phyloP scores from a whole-genome alignment of 1,140 invertebrate genomes.

The Tetranychus urticae region DNA sequence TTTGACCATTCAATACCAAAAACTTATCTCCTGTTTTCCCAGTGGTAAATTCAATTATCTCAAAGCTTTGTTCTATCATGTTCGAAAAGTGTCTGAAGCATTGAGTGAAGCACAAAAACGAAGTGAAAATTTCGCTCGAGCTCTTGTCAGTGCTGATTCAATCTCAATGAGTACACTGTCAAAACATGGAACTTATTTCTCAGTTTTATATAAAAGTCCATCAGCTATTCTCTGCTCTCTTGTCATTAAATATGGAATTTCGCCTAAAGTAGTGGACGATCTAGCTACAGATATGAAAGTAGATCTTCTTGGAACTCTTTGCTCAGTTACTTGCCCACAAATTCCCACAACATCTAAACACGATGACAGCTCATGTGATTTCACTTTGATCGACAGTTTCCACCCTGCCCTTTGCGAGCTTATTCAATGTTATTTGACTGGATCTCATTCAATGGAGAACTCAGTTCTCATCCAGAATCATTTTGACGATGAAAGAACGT shows the following conservation, averaged over 20 bases:
- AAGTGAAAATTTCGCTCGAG: background rate
- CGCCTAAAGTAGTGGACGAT: constrained; percentile 8
- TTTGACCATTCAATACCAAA: background rate
- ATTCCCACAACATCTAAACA: constrained; percentile 1
- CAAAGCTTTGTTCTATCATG: constrained; percentile 6
- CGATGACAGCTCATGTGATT: background rate
- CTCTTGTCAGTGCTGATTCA: background rate
- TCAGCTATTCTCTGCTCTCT: constrained; percentile 8
- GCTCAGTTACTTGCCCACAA: constrained; percentile 5
- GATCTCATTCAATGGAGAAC: background rate
- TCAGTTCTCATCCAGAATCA: constrained; percentile 2
- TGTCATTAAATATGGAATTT: constrained; percentile 7
- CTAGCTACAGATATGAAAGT: constrained; percentile 8
- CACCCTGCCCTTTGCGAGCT: constrained; percentile 5
- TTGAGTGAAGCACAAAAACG: constrained; percentile 8
- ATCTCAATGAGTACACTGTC: background rate
- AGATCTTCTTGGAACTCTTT: constrained; percentile 5
- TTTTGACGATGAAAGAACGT: constrained; percentile 2
- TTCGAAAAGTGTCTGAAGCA: constrained; percentile 5
- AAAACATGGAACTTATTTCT: constrained; percentile 4
- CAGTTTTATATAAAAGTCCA: constrained; percentile 7
- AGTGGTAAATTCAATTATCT: constrained; percentile 6
- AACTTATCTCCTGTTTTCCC: constrained; percentile 2
- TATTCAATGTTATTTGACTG: constrained; percentile 4
- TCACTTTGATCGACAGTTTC: constrained; percentile 1